A percentile compares a stretch with the other conserved stretches of the same genome.
These are phyloP conservation scores for Chelonus insularis DNA, from an alignment of 1,140 invertebrate genomes.

Conservation along the genomic window DNA sequence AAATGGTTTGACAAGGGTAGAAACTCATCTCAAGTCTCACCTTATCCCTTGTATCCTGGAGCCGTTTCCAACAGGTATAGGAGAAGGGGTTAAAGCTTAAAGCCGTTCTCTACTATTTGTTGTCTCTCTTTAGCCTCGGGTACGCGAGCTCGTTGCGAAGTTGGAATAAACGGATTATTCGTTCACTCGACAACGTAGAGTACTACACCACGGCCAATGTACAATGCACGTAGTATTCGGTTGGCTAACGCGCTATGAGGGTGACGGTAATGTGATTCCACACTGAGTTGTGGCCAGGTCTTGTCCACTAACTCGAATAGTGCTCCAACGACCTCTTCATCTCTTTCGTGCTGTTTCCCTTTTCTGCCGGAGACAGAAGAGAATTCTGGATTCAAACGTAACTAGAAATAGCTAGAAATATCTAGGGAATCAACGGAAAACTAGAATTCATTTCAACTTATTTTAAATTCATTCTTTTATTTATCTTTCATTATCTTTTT, in stretches of 20 bases:
- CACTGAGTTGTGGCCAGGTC: constrained; percentile 43
- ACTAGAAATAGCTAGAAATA: not conserved
- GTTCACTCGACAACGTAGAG: constrained; percentile 34
- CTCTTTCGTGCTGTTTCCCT: not conserved
- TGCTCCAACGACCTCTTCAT: constrained; percentile 19
- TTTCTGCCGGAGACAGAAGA: not conserved
- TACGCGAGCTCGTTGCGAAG: constrained; percentile 39
- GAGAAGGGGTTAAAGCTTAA: not conserved
- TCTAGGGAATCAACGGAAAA: not conserved
- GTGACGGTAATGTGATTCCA: constrained; percentile 54
- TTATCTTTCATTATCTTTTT: too few species aligned
- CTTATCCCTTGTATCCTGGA: constrained; percentile 3
- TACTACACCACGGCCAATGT: constrained; percentile 36
- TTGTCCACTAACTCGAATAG: constrained; percentile 47
- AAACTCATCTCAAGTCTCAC: constrained; percentile 23
- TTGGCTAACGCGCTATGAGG: constrained; percentile 44
- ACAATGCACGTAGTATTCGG: constrained; percentile 50
- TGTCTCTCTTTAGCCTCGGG: constrained; percentile 18
- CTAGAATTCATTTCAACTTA: not conserved
- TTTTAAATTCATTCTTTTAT: too few species aligned
- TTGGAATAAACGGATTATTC: constrained; percentile 58
- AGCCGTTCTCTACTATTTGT: constrained; percentile 10
- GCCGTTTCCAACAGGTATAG: not conserved
- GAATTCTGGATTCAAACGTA: not conserved
- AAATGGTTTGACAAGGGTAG: constrained; percentile 25